Conservation (phyloP, 2,797 vertebrate genomes). For the Xerus rutilus region DNA sequence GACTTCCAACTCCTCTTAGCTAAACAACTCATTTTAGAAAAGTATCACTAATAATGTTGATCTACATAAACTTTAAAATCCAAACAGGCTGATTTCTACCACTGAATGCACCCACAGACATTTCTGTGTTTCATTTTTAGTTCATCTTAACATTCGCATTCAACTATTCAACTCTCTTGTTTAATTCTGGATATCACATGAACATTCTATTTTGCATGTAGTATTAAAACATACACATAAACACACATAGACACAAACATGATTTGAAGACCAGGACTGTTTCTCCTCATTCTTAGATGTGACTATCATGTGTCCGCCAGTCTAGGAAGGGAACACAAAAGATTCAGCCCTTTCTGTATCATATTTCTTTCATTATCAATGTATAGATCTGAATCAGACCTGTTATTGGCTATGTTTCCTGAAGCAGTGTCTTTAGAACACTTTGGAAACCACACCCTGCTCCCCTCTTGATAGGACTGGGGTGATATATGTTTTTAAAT, state of each 20-base stretch:
- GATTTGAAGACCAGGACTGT: background rate
- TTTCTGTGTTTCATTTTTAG: background rate
- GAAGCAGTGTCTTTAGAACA: background rate
- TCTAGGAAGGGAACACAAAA: background rate
- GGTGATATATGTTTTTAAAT: background rate
- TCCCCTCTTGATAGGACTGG: background rate
- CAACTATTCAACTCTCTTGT: background rate
- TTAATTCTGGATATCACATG: slow-evolving; percentile 41
- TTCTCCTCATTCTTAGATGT: background rate
- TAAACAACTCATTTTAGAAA: slow-evolving; percentile 24
- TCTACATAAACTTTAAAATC: background rate
- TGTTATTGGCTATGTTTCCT: background rate
- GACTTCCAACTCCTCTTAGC: background rate
- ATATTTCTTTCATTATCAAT: background rate
- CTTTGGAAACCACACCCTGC: background rate
- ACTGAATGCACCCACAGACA: background rate
- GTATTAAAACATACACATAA: background rate
- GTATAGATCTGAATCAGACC: background rate
- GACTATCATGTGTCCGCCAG: background rate
- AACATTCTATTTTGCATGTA: slow-evolving; percentile 34
- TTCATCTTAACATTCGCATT: background rate
- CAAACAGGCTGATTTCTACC: background rate
- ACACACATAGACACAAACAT: background rate
- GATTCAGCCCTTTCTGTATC: background rate
- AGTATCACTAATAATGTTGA: background rate